Evolutionary conservation across 1,140 invertebrate genomes (phyloP).

Genomic region (Lasioglossum baleicum): DNA sequence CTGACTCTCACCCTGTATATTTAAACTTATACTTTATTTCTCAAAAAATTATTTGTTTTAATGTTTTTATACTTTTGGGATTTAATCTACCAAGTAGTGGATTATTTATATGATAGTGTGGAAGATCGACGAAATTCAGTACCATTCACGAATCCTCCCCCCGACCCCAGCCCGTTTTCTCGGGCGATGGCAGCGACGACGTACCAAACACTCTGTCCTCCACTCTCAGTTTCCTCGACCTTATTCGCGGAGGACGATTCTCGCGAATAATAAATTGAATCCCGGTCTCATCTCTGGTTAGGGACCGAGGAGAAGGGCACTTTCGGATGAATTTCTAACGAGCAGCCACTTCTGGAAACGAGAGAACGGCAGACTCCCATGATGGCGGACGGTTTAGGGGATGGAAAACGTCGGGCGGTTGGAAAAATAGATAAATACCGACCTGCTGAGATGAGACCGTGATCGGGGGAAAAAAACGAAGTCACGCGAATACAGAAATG

Average conservation of each 20-base stretch:
- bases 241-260: slow-evolving; percentile 36
- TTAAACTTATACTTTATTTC: no score
- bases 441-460: no score
- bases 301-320: slow-evolving; percentile 23
- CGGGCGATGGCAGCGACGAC: background rate
- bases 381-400: slow-evolving; percentile 4
- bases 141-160: slow-evolving; percentile 8
- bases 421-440: background rate
- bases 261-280: slow-evolving; percentile 53
- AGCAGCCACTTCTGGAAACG: slow-evolving; percentile 43
- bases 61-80: no score
- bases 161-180: no score
- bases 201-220: slow-evolving; percentile 15
- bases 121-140: background rate
- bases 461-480: no score
- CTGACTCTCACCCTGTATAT: no score
- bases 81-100: no score
- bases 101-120: no score
- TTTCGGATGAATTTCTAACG: slow-evolving; percentile 50
- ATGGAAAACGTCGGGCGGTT: background rate
- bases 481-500: no score
- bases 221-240: slow-evolving; percentile 41
- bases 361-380: slow-evolving; percentile 2
- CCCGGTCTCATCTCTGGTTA: slow-evolving; percentile 46
- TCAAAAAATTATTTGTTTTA: no score